Conservation (phyloP, 1,140 invertebrate species). For the Paralvinella palmiformis region DNA sequence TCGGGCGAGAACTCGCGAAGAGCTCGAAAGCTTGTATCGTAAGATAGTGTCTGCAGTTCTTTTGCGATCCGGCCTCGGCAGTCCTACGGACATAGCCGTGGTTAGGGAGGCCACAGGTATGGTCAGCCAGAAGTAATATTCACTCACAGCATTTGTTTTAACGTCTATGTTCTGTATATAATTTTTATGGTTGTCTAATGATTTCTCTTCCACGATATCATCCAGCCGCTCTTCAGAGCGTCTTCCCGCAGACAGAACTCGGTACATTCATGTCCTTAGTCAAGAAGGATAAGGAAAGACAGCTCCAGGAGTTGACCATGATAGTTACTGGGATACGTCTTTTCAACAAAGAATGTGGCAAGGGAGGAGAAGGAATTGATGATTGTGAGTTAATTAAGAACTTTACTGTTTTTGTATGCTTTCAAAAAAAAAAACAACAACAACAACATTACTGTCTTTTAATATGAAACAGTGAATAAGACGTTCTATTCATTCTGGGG, state of each 20-base stretch:
- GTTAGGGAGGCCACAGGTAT: slow-evolving; percentile 55
- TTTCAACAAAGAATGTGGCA: slow-evolving; percentile 53
- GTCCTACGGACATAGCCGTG: slow-evolving; percentile 51
- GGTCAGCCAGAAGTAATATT: background rate
- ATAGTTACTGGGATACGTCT: slow-evolving; percentile 51
- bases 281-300: slow-evolving; percentile 49
- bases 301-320: slow-evolving; percentile 48
- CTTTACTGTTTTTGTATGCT: background rate
- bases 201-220: background rate
- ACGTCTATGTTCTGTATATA: background rate
- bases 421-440: slow-evolving; percentile 3
- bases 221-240: slow-evolving; percentile 62
- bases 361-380: slow-evolving; percentile 52
- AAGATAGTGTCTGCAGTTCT: slow-evolving; percentile 52
- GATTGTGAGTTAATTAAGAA: slow-evolving; percentile 39
- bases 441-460: background rate
- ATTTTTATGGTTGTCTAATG: background rate
- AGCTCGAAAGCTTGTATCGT: slow-evolving; percentile 49
- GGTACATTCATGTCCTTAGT: slow-evolving; percentile 58
- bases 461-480: background rate
- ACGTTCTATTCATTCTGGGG: background rate
- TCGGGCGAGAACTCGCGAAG: slow-evolving; percentile 47
- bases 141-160: no score
- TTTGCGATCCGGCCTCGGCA: slow-evolving; percentile 48
- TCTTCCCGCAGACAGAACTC: slow-evolving; percentile 65